Conservation (phyloP, 2,888 invertebrate species). For the Napeogenes inachia region DNA sequence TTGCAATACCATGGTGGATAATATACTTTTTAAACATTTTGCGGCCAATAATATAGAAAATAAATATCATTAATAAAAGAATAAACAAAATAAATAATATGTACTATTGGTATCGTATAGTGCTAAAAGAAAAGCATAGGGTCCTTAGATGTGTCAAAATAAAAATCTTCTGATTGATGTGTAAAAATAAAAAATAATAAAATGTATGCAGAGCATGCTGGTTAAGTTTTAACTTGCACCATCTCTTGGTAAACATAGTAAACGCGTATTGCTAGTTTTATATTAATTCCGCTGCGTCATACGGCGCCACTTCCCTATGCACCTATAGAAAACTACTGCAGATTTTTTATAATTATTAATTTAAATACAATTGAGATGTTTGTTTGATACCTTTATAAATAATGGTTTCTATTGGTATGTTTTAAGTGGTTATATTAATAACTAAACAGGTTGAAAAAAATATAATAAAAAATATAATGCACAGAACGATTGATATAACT, state of each 20-base stretch:
- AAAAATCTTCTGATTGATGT: background rate
- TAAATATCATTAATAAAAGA: too few relatives aligned
- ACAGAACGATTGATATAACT: too few relatives aligned
- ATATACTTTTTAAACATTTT: too few relatives aligned
- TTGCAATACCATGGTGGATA: too few relatives aligned
- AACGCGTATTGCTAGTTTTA: conserved; percentile 16
- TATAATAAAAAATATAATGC: too few relatives aligned
- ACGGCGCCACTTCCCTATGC: conserved; percentile 14
- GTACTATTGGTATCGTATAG: background rate
- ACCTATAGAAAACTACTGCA: conserved; percentile 9
- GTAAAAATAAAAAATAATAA: background rate
- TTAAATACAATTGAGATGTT: background rate
- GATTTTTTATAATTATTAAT: background rate
- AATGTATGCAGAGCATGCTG: background rate
- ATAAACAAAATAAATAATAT: too few relatives aligned
- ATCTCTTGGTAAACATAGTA: conserved; percentile 17
- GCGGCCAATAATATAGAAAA: too few relatives aligned
- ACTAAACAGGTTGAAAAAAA: too few relatives aligned
- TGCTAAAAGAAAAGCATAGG: too few relatives aligned
- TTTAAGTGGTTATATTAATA: too few relatives aligned
- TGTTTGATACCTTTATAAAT: background rate
- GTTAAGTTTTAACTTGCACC: conserved; percentile 10
- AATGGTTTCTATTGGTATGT: too few relatives aligned
- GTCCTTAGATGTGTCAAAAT: background rate
- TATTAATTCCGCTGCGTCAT: conserved; percentile 20